Evolutionary conservation across 2,888 invertebrate species (phyloP).

Genomic region (Athalia circularis): DNA sequence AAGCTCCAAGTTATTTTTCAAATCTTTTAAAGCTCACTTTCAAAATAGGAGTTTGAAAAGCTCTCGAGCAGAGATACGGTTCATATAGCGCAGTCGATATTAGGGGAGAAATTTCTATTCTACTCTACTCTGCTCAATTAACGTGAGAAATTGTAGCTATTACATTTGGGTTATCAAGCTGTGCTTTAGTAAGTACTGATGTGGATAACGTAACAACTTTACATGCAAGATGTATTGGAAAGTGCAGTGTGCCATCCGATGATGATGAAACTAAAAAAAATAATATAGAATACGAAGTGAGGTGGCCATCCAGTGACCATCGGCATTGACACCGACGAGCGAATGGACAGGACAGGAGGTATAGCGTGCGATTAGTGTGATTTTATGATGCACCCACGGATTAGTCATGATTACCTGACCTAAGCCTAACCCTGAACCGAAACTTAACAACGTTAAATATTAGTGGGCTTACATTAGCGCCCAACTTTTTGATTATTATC

Average conservation of each 20-base stretch:
- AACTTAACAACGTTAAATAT: background rate
- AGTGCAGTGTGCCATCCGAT: constrained; percentile 1
- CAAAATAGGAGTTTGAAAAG: background rate
- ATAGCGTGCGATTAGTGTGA: background rate
- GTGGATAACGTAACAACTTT: constrained; percentile 15
- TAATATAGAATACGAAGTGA: background rate
- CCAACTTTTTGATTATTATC: constrained; percentile 7
- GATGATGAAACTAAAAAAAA: background rate
- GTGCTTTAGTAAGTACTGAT: constrained; percentile 17
- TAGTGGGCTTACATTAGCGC: constrained; percentile 1
- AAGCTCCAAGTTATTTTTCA: no score
- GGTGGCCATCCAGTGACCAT: background rate
- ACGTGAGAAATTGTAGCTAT: constrained; percentile 24
- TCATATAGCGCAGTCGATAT: constrained; percentile 15
- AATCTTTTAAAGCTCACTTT: no score
- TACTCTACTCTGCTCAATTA: constrained; percentile 38
- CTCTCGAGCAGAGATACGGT: background rate
- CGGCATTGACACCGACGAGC: background rate
- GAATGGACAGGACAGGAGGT: background rate
- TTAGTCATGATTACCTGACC: constrained; percentile 5
- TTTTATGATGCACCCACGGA: background rate
- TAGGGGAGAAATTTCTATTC: constrained; percentile 32
- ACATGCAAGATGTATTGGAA: background rate
- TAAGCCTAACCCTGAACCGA: constrained; percentile 6
- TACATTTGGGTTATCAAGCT: background rate